Evolutionary conservation across 2,888 invertebrate species (phyloP), one percentile per base, ranked within the genome.

Genomic region (Ichneumoninae sp.): DNA sequence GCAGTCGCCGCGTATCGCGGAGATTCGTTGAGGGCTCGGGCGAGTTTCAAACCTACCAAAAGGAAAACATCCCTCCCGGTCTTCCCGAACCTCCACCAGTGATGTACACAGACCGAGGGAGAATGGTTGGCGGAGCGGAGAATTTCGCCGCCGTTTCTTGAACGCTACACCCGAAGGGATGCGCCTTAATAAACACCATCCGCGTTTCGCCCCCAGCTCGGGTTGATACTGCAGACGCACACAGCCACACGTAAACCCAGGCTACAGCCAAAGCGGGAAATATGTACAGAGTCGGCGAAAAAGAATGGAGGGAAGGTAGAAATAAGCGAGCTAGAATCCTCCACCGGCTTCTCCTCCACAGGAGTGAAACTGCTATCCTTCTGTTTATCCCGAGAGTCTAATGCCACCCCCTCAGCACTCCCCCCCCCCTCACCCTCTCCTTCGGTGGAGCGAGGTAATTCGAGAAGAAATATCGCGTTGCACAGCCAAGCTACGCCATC

Each of bases 161-260:
- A 83, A 66, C 33, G 69, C 69, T 74, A 60, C 60, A 47, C 40
- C 52, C 62, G 47, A 66, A 84, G 82, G 83, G 83, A 81, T 84
- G 82, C 85, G 84, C 86, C 82, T 88, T 89, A 87, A 88, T 88
- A 88, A 89, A 89, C 87, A 84, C 71, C 83, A 79, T 72, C 80
- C 83, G 82, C 83, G 83, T 84, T 86, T 88, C 83, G 76, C 13
- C 81, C 84, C 16, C 57, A 68, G 66, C 57, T 66, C 76, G 47
- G 57, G 57, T 57, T 10, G 57, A 57, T 57, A 10, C 57, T 26
- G 22, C 57, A 8, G 13, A 22, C 26, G 3, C 26, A 22, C 57
- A 26, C 40, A 40, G 40, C 40, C 40, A 0, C 54, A 13, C 13
- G 10, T 13, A 3, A 26, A 57, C 10, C 26, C 8, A 19, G 60